Base-by-base conservation (phyloP, 2,797 vertebrate genomes). In the Parambassis ranga region DNA sequence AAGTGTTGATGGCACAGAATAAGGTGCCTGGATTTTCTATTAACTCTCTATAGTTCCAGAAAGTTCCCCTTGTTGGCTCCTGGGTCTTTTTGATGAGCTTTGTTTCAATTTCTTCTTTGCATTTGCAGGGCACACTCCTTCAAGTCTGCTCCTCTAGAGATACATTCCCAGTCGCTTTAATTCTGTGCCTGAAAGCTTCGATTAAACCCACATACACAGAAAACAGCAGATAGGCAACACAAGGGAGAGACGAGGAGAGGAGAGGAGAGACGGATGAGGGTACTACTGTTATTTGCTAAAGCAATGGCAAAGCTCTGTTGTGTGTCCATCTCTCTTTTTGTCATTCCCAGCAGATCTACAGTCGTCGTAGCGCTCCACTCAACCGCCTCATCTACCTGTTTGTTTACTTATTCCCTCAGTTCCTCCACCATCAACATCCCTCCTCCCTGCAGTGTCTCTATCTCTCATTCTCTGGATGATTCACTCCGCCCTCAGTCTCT, bases 371-470 rank as follows among this genome's bases (percentile, higher is more conserved):
- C 39, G 71, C 75, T 88, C 61, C 77, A 83, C 75, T 87, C 72
- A 75, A 82, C 68, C 63, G 77, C 65, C 60, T 79, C 75, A 74
- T 82, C 76, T 82, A 73, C 79, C 77, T 71, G 70, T 87, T 85
- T 87, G 75, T 87, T 88, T 87, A 80, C 81, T 71, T 68, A 68
- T 76, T 82, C 79, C 74, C 75, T 64, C 55, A 48, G 65, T 79
- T 77, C 63, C 65, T 82, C 59, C 69, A 71, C 79, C 57, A 69
- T 79, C 79, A 83, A 35, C 71, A 65, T 67, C 70, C 32, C 49
- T 63, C 61, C 66, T 47, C 52, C 62, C 44, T 27, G 5, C 65
- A 4, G 28, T n/a, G 42, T 37, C 41, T 50, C 48, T 4, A 31
- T 65, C 30, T 47, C 14, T 63, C 47, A 3, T 47, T 55, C 71